Base-by-base conservation (phyloP, 2,797 vertebrate species). In the Buphagus erythrorhynchus region DNA sequence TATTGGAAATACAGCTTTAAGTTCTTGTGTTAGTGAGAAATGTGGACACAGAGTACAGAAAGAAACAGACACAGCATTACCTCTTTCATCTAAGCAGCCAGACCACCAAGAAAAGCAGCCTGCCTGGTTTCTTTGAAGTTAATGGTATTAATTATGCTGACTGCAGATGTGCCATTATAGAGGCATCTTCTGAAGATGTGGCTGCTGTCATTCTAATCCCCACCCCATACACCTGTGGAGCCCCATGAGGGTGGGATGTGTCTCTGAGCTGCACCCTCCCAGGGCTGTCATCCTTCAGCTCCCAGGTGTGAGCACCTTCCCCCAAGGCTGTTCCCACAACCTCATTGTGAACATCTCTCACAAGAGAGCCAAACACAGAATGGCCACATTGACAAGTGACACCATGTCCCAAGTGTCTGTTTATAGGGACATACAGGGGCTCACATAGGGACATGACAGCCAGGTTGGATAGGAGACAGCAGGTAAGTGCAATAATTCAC, bases 221-320 rank as follows among this genome's bases (percentile, higher is more conserved):
- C 14, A 21, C 7, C 15, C 52, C 45, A 72, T 22, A 19, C 10
- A 48, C 35, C 24, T 29, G 6, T 17, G 40, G 88, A 38, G 11
- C 65, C 36, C 31, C 0, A 0, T 36, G 63, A 62, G 24, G 11
- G 6, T 36, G 16, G 26, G 40, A 43, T 22, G 33, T 59, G 28
- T 49, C n/a, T 59, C 55, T 42, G 43, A 80, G 61, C 43, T 51
- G 21, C n/a, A 49, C 2, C 9, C 4, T 33, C 21, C 42, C 45
- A 63, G 48, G 43, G 25, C 2, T 13, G 22, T 40, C 45, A 55
- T 33, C 26, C 38, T 73, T 15, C 84, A 58, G 13, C 36, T 96
- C 12, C 28, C 42, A 57, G 16, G 9, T n/a, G 15, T 45, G 15
- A 89, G 42, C 2, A 2, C 8, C 9, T 72, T 66, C 29, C 46